Evolutionary conservation across 2,888 invertebrate genomes (phyloP), one percentile per base, ranked within the genome.

Genomic region (Campaea margaritaria): DNA sequence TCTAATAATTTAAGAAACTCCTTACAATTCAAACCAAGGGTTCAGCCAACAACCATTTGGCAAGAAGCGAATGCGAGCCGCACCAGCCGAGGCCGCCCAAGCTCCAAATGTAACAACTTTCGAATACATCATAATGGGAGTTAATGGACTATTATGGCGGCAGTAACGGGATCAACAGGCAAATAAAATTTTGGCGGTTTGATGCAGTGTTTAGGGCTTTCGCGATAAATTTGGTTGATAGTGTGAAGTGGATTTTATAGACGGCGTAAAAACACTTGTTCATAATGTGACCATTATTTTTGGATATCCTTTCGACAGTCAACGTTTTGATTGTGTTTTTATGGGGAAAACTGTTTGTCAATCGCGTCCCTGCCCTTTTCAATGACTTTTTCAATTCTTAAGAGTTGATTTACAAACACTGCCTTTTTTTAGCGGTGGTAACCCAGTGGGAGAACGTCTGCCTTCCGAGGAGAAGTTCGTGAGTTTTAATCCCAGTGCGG

Each of bases 81-180:
- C 57, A 59, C 38, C 51, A 63, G 55, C n/a, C n/a, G n/a, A n/a
- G n/a, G n/a, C n/a, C n/a, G n/a, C 62, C 50, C 59, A 59, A 60
- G 41, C 51, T 49, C 57, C 58, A 59, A 66, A 62, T 56, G 61
- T 51, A 64, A 55, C 57, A 64, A 52, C 44, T 63, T 66, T 66
- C 58, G 62, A 60, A 68, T 65, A 62, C 57, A 66, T 68, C 64
- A 68, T 68, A 68, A 68, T 64, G 62, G 66, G 42, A 61, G 57
- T 57, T 66, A 68, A 69, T 69, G 59, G 59, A 14, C 44, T 54
- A 50, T 85, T 79, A 85, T 68, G 67, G 58, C 58, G 65, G 68
- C 75, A 71, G 73, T 81, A 75, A 76, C 69, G 74, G 76, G 76
- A 85, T 88, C 89, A 89, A 89, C 89, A 89, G 89, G 89, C 89